Conservation (phyloP, 2,888 invertebrate genomes). For the Macrophya annulata region DNA sequence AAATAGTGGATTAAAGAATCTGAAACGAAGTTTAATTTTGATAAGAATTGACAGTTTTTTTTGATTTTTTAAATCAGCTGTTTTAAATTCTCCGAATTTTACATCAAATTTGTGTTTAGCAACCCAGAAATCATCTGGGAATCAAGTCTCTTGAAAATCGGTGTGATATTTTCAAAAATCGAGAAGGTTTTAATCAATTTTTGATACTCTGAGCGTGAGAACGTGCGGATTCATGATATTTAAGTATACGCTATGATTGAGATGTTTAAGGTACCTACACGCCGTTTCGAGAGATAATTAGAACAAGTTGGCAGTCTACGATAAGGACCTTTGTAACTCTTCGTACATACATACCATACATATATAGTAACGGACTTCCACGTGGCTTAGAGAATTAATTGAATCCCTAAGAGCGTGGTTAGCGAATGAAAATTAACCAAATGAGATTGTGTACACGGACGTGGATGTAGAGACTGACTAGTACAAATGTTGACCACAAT, state of each 20-base stretch:
- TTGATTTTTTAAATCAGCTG: not conserved
- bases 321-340: constrained; percentile 23
- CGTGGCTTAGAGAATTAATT: constrained; percentile 36
- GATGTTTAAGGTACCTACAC: not conserved
- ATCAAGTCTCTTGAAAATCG: not conserved
- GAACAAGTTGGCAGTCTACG: constrained; percentile 7
- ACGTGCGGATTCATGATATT: not conserved
- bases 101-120: not conserved
- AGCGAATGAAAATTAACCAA: constrained; percentile 42
- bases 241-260: not conserved
- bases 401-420: not conserved
- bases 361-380: not conserved
- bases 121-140: not conserved
- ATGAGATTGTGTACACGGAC: not conserved
- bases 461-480: not conserved
- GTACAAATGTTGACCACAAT: constrained; percentile 32
- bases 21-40: not conserved
- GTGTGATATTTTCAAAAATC: not conserved
- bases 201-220: too few species aligned
- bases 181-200: not conserved
- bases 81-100: not conserved
- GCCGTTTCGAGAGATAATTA: constrained; percentile 22
- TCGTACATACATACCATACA: not conserved
- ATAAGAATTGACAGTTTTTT: not conserved
- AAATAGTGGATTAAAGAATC: not conserved